These are phyloP conservation scores for Craseonycteris thonglongyai DNA, from an alignment of 2,113 vertebrate genomes.

Conservation along the genomic window DNA sequence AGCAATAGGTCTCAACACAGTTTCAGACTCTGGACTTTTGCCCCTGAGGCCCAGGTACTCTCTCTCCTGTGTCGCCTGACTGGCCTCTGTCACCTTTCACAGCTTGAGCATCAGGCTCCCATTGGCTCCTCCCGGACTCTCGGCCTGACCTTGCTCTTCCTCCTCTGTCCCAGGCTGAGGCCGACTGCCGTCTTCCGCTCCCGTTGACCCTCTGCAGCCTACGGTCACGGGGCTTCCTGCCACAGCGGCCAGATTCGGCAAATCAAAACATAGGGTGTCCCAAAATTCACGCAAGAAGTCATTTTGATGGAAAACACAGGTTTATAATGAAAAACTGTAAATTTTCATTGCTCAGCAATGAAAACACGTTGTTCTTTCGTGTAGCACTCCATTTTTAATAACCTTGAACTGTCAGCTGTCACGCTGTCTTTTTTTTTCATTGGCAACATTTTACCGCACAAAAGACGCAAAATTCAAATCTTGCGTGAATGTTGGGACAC, in stretches of 20 bases:
- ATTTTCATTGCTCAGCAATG: too few relatives aligned
- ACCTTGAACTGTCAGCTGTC: too few relatives aligned
- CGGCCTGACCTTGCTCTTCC: not conserved
- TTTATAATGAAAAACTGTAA: too few relatives aligned
- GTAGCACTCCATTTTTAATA: too few relatives aligned
- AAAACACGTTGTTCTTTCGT: too few relatives aligned
- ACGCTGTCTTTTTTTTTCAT: too few relatives aligned
- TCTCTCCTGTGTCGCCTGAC: not conserved
- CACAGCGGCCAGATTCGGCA: not conserved
- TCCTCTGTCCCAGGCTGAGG: not conserved
- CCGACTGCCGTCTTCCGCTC: not conserved
- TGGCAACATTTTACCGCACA: too few relatives aligned
- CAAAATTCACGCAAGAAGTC: too few relatives aligned
- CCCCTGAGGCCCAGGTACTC: rapidly evolving
- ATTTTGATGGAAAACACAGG: too few relatives aligned
- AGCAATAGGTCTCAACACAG: too few relatives aligned
- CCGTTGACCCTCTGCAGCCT: not conserved
- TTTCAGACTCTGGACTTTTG: not conserved
- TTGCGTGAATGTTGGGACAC: too few relatives aligned
- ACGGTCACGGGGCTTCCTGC: not conserved
- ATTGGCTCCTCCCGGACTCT: rapidly evolving
- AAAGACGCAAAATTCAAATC: too few relatives aligned
- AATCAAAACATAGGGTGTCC: not conserved
- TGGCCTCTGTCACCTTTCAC: not conserved
- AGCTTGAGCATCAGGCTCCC: not conserved